Percentiles rank a stretch among this genome's conserved stretches.
phyloP scores from a whole-genome alignment of 2,113 vertebrate species.

The Aphelocoma coerulescens region DNA sequence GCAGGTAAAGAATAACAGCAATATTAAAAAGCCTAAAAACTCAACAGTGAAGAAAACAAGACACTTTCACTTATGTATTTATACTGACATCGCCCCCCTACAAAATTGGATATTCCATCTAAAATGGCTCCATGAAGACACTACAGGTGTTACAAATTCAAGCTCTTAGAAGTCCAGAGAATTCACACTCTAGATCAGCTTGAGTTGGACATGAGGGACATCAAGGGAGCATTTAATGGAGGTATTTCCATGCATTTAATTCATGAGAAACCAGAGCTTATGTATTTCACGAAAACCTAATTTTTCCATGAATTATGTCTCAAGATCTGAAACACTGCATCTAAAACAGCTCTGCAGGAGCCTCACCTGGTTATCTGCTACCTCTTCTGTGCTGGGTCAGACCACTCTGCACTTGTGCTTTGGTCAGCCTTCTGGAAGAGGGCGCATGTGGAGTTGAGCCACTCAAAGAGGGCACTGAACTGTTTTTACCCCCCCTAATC shows the following conservation, averaged over 20 bases:
- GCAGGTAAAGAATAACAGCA: background rate
- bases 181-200: background rate
- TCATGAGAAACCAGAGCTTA: background rate
- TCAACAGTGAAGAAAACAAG: background rate
- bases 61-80: background rate
- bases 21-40: background rate
- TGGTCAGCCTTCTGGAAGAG: background rate
- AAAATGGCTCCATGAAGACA: background rate
- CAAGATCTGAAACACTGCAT: background rate
- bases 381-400: background rate
- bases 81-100: accelerated
- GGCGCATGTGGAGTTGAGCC: accelerated
- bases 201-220: background rate
- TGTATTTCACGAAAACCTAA: background rate
- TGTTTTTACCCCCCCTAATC: background rate
- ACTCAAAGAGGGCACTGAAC: background rate
- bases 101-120: background rate
- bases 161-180: background rate
- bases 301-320: background rate
- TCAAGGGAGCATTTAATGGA: background rate
- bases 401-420: background rate
- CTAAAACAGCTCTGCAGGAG: background rate
- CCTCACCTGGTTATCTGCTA: background rate
- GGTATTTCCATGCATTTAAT: background rate
- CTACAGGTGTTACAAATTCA: background rate